These are phyloP conservation scores for Salmo trutta DNA, from an alignment of 2,797 vertebrate species.

Conservation along the genomic window DNA sequence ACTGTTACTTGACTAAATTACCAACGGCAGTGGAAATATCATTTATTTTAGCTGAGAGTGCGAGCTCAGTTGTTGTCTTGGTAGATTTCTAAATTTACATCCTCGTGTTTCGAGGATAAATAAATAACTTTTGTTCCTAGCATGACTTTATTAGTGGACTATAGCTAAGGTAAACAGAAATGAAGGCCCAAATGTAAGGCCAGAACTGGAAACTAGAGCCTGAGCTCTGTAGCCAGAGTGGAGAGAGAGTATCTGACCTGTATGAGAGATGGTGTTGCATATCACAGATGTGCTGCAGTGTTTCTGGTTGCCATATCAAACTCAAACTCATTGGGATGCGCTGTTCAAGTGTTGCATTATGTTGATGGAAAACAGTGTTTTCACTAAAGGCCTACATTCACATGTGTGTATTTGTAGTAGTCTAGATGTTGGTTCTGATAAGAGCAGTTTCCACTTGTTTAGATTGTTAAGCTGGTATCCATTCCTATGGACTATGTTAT, in stretches of 20 bases:
- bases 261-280: conserved; percentile 46
- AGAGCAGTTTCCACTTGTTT: conserved; percentile 12
- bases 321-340: conserved; percentile 44
- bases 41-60: conserved; percentile 28
- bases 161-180: conserved; percentile 6
- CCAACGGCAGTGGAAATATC: conserved; percentile 44
- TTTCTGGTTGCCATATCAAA: conserved; percentile 50
- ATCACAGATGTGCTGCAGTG: conserved; percentile 66
- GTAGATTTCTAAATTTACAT: conserved; percentile 43
- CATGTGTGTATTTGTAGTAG: not conserved
- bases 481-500: conserved; percentile 2
- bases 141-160: conserved; percentile 33
- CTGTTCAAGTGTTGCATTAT: too few relatives aligned
- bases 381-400: too few relatives aligned
- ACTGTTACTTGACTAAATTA: conserved; percentile 59
- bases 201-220: not conserved
- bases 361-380: too few relatives aligned
- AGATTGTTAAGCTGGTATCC: conserved; percentile 50
- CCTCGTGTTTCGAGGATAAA: conserved; percentile 1
- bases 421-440: not conserved
- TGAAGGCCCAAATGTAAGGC: conserved; percentile 22
- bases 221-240: not conserved
- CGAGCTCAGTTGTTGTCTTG: conserved; percentile 33
- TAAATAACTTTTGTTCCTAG: conserved; percentile 60
- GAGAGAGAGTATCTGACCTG: conserved; percentile 45